Evolutionary conservation across 2,797 vertebrate species (phyloP).

Genomic region (Manis pentadactyla): DNA sequence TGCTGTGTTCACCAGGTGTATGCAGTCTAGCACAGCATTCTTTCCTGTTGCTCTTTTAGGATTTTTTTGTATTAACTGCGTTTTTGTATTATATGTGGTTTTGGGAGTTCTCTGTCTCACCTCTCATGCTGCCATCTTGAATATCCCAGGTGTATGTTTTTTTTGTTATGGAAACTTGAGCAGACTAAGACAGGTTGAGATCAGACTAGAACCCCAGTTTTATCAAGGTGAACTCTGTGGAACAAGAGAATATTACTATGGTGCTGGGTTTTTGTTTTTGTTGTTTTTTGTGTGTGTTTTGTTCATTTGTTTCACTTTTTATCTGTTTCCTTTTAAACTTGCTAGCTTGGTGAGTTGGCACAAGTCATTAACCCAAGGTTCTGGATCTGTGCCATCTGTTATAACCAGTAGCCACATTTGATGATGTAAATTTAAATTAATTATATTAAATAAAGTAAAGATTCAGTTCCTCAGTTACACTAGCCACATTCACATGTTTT

Average conservation of each 20-base stretch:
- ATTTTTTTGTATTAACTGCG: too few relatives aligned
- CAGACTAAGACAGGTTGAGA: background rate
- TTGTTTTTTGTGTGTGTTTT: background rate
- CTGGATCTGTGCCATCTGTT: background rate
- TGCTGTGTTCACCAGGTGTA: too few relatives aligned
- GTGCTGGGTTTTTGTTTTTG: background rate
- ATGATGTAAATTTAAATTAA: conserved; percentile 46
- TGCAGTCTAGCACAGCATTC: too few relatives aligned
- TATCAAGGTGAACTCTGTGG: background rate
- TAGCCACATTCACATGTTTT: background rate
- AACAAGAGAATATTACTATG: background rate
- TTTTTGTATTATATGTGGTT: too few relatives aligned
- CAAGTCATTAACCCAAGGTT: background rate
- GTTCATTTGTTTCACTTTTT: background rate
- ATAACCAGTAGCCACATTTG: background rate
- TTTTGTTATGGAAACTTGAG: background rate
- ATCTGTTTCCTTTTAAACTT: conserved; percentile 30
- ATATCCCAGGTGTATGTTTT: background rate
- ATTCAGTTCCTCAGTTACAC: background rate
- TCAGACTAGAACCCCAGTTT: background rate
- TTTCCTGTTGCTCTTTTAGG: too few relatives aligned
- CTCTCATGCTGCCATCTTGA: too few relatives aligned
- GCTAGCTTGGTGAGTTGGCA: background rate
- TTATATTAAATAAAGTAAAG: background rate
- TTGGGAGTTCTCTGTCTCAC: too few relatives aligned